These are phyloP conservation scores for Pteronura brasiliensis DNA, from an alignment of 2,113 vertebrate genomes.

Conservation along the genomic window DNA sequence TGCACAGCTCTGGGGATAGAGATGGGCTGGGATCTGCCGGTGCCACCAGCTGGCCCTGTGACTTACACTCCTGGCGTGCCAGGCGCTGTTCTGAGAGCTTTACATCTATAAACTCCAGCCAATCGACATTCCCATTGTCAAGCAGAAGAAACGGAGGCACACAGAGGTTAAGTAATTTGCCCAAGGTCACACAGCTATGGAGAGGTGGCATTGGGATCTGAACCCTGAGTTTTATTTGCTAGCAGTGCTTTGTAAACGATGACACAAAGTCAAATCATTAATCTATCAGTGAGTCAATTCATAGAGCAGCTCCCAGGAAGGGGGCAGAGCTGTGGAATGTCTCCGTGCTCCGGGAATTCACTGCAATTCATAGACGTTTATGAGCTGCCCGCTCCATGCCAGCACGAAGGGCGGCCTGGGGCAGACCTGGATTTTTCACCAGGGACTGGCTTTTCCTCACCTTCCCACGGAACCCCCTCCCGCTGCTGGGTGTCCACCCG, in stretches of 20 bases:
- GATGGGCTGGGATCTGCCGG: neutral
- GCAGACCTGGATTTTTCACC: neutral
- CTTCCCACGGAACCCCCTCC: constrained; percentile 19
- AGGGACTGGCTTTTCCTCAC: neutral
- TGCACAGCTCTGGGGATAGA: rapidly evolving
- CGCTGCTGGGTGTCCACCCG: neutral
- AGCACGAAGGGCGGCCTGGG: neutral
- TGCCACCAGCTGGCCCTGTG: rapidly evolving
- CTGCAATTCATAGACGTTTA: neutral
- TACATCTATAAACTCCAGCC: neutral
- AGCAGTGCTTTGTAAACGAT: neutral
- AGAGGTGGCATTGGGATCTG: rapidly evolving
- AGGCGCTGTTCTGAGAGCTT: neutral
- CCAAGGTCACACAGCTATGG: neutral
- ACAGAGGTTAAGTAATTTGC: neutral
- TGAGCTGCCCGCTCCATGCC: neutral
- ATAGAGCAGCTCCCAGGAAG: neutral
- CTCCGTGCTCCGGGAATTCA: neutral
- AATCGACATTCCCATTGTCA: neutral
- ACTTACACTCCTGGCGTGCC: rapidly evolving
- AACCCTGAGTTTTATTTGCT: neutral
- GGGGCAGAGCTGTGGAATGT: rapidly evolving
- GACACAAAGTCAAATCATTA: neutral
- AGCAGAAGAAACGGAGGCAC: neutral
- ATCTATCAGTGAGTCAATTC: neutral